Percentiles rank a stretch among this genome's conserved stretches.
Evolutionary conservation across 2,797 vertebrate species (phyloP).

Genomic region (Eupleurogrammus muticus): DNA sequence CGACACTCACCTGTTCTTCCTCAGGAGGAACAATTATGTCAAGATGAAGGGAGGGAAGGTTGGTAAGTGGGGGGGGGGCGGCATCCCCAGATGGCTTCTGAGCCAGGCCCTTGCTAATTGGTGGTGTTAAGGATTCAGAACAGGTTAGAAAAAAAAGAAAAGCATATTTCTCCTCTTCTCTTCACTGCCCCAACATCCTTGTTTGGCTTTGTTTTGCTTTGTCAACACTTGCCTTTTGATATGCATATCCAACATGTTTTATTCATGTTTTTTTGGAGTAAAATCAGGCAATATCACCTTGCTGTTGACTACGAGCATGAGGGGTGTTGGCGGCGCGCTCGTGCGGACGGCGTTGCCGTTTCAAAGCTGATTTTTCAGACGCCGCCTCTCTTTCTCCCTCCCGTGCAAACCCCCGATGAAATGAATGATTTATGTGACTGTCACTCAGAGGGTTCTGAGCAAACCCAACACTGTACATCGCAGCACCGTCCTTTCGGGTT

Average conservation of each 20-base stretch:
- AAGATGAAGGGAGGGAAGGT: conserved; percentile 59
- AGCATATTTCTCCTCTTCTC: conserved; percentile 51
- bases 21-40: conserved; percentile 89
- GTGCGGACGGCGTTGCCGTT: conserved; percentile 49
- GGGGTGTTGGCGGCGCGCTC: conserved; percentile 25
- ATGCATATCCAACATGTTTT: conserved; percentile 85
- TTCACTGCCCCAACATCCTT: conserved; percentile 62
- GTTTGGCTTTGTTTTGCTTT: conserved; percentile 81
- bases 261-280: conserved; percentile 76
- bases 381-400: conserved; percentile 25
- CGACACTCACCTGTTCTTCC: conserved; percentile 77
- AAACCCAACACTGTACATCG: conserved; percentile 35
- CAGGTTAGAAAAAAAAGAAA: conserved; percentile 66
- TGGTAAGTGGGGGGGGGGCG: conserved; percentile 44
- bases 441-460: conserved; percentile 51
- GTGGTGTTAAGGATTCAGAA: conserved; percentile 78
- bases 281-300: conserved; percentile 71
- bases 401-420: conserved; percentile 54
- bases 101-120: conserved; percentile 82
- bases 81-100: conserved; percentile 72
- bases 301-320: conserved; percentile 56
- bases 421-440: conserved; percentile 75
- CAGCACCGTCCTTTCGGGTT: conserved; percentile 41
- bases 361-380: conserved; percentile 60
- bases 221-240: conserved; percentile 79